Evolutionary conservation across 2,888 invertebrate genomes (phyloP).

Genomic region (Drosophila nigritarsus): DNA sequence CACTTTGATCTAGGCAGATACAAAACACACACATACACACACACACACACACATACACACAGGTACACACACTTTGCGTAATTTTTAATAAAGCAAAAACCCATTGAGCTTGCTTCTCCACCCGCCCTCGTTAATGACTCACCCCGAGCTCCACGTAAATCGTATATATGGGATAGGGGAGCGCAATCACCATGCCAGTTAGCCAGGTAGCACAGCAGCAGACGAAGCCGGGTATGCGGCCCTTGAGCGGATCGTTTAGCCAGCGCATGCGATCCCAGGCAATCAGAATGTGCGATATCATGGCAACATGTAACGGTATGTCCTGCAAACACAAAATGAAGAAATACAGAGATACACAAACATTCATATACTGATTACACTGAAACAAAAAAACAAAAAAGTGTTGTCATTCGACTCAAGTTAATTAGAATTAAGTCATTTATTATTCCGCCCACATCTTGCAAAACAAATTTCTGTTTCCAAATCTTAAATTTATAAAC

Average conservation of each 20-base stretch:
- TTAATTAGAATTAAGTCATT: neutral
- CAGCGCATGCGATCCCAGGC: constrained; percentile 89
- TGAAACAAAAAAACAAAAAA: neutral
- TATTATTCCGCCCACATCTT: neutral
- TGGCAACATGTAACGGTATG: constrained; percentile 89
- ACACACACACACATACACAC: neutral
- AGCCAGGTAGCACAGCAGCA: constrained; percentile 90
- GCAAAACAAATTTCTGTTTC: neutral
- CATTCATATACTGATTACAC: neutral
- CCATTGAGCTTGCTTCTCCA: constrained; percentile 3
- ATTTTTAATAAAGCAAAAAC: constrained; percentile 49
- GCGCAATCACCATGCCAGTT: constrained; percentile 89
- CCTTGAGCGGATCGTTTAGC: constrained; percentile 88
- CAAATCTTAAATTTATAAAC: neutral
- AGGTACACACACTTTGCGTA: constrained; percentile 23
- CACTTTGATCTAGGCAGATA: constrained; percentile 63
- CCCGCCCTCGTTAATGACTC: constrained; percentile 80
- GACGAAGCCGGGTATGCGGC: constrained; percentile 88
- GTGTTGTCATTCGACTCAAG: neutral
- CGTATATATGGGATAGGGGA: constrained; percentile 91
- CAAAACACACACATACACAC: neutral
- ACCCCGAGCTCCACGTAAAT: constrained; percentile 90
- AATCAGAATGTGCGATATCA: constrained; percentile 89
- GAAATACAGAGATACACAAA: constrained; percentile 7
- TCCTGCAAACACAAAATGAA: constrained; percentile 86